A percentile compares a stretch with the other conserved stretches of the same genome.
Conservation (phyloP, 2,888 invertebrate genomes). For the Pristionchus exspectatus region DNA sequence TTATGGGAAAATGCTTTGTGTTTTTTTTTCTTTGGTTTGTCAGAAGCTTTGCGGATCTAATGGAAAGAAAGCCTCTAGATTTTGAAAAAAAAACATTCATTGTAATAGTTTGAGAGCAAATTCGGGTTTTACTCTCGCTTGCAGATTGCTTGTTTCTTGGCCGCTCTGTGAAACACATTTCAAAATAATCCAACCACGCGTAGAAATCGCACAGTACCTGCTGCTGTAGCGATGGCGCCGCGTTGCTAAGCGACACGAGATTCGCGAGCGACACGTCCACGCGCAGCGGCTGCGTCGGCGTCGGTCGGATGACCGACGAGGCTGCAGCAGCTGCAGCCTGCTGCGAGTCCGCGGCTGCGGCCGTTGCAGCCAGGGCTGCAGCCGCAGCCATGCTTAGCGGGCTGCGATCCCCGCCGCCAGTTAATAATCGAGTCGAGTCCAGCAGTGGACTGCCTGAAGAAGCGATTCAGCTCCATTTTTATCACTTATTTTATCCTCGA, state of each 20-base stretch:
- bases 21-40: no score
- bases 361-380: neutral
- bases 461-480: neutral
- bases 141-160: neutral
- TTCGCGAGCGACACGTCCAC: conserved; percentile 58
- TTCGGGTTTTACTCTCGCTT: no score
- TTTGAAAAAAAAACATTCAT: no score
- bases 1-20: no score
- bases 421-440: conserved; percentile 20
- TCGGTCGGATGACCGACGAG: conserved; percentile 65
- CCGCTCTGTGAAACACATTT: neutral
- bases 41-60: no score
- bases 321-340: conserved; percentile 47
- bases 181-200: neutral
- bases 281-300: conserved; percentile 54
- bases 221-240: conserved; percentile 43
- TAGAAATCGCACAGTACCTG: conserved; percentile 12
- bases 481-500: neutral
- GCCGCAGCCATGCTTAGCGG: conserved; percentile 6
- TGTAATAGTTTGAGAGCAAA: no score
- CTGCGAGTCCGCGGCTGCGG: conserved; percentile 29
- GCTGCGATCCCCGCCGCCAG: neutral
- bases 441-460: conserved; percentile 35
- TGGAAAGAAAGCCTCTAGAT: no score
- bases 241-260: conserved; percentile 46